These are phyloP conservation scores for Rhinatrema bivittatum DNA, from an alignment of 2,797 vertebrate species.

Conservation along the genomic window DNA sequence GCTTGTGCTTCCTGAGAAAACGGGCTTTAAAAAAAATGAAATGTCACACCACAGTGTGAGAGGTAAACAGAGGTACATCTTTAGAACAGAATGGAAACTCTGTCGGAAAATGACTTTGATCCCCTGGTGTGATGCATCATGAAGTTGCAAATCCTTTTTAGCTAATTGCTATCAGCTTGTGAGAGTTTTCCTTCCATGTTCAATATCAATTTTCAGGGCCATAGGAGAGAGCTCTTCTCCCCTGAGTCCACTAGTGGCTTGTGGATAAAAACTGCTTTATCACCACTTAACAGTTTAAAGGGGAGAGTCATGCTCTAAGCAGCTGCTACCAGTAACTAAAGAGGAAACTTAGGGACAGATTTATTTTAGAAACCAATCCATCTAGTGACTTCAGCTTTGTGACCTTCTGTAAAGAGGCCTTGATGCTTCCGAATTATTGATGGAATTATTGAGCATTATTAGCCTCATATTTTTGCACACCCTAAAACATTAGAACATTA, in stretches of 20 bases:
- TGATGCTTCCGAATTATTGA: background rate
- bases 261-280: conserved; percentile 79
- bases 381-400: conserved; percentile 53
- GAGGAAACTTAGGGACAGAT: conserved; percentile 50
- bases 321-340: conserved; percentile 72
- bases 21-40: conserved; percentile 67
- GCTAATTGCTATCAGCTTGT: conserved; percentile 98
- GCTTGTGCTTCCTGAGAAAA: conserved; percentile 60
- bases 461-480: too few species aligned
- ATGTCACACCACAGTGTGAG: conserved; percentile 67
- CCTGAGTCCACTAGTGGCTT: conserved; percentile 76
- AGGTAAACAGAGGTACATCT: conserved; percentile 59
- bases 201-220: conserved; percentile 99
- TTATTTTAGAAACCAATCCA: conserved; percentile 44
- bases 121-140: conserved; percentile 89
- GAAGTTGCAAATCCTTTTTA: conserved; percentile 95
- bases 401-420: conserved; percentile 63
- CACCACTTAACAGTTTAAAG: conserved; percentile 88
- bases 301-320: conserved; percentile 66
- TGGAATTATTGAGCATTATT: background rate
- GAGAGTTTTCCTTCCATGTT: conserved; percentile 85
- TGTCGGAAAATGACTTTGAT: conserved; percentile 86
- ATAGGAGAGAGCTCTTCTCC: conserved; percentile 82
- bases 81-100: conserved; percentile 53
- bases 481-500: too few species aligned